These are phyloP conservation scores for Cremastinae sp. DNA, from an alignment of 2,888 invertebrate species.

Conservation along the genomic window DNA sequence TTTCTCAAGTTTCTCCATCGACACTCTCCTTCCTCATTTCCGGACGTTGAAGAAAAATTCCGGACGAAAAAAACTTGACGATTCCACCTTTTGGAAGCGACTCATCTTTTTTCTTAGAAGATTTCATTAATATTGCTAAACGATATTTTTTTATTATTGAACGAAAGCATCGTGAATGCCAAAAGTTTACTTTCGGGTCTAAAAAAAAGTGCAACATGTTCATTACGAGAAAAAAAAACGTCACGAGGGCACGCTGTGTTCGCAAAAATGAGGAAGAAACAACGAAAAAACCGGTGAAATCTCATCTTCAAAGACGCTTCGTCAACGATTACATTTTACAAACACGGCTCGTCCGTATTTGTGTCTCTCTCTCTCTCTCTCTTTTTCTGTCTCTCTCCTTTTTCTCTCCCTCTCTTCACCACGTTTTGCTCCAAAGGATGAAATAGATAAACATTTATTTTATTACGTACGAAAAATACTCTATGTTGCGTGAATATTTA, in stretches of 20 bases:
- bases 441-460: constrained; percentile 9
- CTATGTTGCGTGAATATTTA: constrained; percentile 19
- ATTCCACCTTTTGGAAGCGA: no score
- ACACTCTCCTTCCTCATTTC: not conserved
- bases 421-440: not conserved
- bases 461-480: constrained; percentile 9
- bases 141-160: not conserved
- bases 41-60: no score
- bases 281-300: constrained; percentile 35
- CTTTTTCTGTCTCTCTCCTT: constrained; percentile 1
- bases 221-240: constrained; percentile 36
- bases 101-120: no score
- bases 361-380: not conserved
- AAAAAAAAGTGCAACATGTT: not conserved
- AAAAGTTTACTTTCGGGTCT: not conserved
- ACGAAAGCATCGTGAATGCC: not conserved
- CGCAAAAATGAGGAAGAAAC: constrained; percentile 1
- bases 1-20: not conserved
- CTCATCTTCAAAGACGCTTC: constrained; percentile 42
- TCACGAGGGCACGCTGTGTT: constrained; percentile 52
- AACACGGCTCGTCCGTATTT: constrained; percentile 31
- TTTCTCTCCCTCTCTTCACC: not conserved
- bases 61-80: not conserved
- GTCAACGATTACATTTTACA: constrained; percentile 34
- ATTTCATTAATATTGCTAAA: not conserved